These are phyloP conservation scores for Hetaerina americana DNA, from an alignment of 1,140 invertebrate genomes.

Conservation along the genomic window DNA sequence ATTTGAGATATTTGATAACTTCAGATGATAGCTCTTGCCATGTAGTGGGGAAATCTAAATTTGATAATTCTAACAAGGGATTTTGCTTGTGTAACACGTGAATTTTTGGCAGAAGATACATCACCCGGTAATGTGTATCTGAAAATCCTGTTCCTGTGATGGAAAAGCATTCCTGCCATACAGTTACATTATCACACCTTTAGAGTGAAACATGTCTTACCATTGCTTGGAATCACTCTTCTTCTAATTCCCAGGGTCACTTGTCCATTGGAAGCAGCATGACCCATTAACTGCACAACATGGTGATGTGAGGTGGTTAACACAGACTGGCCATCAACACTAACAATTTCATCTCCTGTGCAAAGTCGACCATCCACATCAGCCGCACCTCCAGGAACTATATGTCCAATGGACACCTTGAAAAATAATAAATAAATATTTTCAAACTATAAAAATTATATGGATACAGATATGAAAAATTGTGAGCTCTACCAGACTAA, in stretches of 20 bases:
- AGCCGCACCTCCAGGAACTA: constrained; percentile 84
- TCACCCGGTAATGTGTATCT: no score
- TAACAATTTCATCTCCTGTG: constrained; percentile 81
- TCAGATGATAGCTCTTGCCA: no score
- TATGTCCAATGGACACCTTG: constrained; percentile 82
- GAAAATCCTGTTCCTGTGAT: no score
- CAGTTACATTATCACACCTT: no score
- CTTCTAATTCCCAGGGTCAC: constrained; percentile 59
- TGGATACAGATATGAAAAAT: neutral
- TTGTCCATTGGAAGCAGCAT: constrained; percentile 61
- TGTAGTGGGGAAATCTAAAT: no score
- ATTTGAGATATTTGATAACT: no score
- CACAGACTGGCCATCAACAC: constrained; percentile 69
- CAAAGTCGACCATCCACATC: constrained; percentile 73
- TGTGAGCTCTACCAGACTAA: neutral
- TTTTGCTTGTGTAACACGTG: no score
- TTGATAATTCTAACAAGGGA: no score
- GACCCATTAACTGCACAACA: constrained; percentile 80
- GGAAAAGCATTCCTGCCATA: no score
- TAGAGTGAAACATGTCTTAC: no score
- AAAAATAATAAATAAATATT: constrained; percentile 18
- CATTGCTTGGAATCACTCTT: constrained; percentile 30
- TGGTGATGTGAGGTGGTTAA: constrained; percentile 77
- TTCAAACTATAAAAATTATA: constrained; percentile 7
- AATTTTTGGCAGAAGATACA: no score